phyloP scores from a whole-genome alignment of 2,113 vertebrate genomes.

The Trogon surrucura region DNA sequence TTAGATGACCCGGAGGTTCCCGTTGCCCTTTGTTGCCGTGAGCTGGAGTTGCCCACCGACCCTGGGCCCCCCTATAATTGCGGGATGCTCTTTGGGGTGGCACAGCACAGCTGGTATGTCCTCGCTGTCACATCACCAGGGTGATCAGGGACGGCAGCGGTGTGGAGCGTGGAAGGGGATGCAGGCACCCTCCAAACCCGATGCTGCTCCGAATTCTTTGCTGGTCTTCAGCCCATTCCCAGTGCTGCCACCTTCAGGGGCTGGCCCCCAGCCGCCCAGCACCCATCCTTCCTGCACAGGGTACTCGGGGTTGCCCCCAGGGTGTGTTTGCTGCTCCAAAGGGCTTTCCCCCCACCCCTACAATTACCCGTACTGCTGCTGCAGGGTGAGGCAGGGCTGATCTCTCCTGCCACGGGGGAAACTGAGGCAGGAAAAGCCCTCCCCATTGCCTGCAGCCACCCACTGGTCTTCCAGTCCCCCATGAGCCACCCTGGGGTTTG shows the following conservation, averaged over 20 bases:
- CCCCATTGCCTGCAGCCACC: background rate
- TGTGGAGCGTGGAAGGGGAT: background rate
- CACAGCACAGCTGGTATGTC: rapidly evolving
- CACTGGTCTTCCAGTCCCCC: background rate
- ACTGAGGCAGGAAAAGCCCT: slow-evolving; percentile 32
- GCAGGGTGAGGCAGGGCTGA: background rate
- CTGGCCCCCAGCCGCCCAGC: background rate
- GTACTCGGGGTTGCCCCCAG: background rate
- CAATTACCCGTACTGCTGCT: background rate
- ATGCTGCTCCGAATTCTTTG: background rate
- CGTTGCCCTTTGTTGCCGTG: background rate
- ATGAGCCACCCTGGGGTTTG: background rate
- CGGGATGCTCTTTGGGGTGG: background rate
- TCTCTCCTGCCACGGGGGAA: background rate
- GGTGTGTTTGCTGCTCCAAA: background rate
- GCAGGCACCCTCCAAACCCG: background rate
- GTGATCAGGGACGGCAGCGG: no score
- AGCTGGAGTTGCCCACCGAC: rapidly evolving
- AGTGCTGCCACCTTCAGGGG: slow-evolving; percentile 14
- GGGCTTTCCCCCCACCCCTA: background rate
- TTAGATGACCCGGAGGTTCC: background rate
- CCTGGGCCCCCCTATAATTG: rapidly evolving
- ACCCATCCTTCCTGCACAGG: background rate
- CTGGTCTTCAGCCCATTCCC: background rate
- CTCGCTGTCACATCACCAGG: background rate